Evolutionary conservation across 1,140 invertebrate genomes (phyloP), one percentile per base, ranked within the genome.

Genomic region (Drosophila eugracilis): DNA sequence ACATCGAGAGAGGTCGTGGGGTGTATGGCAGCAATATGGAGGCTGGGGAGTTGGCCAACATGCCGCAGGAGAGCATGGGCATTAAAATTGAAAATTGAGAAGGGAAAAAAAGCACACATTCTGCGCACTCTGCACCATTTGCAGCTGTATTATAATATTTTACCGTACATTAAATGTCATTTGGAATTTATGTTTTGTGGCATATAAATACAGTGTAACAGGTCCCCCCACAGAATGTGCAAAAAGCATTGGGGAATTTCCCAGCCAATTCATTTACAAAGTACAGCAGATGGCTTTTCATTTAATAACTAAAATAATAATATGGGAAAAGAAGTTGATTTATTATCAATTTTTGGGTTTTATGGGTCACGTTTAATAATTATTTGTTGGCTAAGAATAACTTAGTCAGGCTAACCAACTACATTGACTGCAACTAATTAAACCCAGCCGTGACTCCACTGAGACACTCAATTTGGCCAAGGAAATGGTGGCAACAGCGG

Each of bases 41-140:
- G 45, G 1, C 22, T n/a, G 45, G 19, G n/a, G 37, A 36, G n/a
- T 6, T 15, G 6, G 24, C 30, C 7, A 26, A 12, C 45, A 24
- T 34, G 26, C 12, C 39, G 50, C 50, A 30, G 39, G 66, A 44
- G 24, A 36, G 41, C 47, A 24, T 45, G 39, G 81, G 32, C 62
- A 86, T 86, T 81, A 85, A 86, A 86, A 81, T 77, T 72, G 48
- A 80, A 80, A 77, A 79, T 66, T 57, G 42, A 72, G 50, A 86
- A n/a, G n/a, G n/a, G n/a, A n/a, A n/a, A n/a, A n/a, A 85, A 77
- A 86, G n/a, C n/a, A 85, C 76, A 85, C 75, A 86, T 77, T 85
- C 66, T 60, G 55, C 71, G 32, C 67, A 86, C 70, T 77, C 30
- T 65, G 63, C 76, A 41, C 39, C 41, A 52, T 42, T 58, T 63